phyloP scores from a whole-genome alignment of 2,113 vertebrate species.

The Eurypyga helias region DNA sequence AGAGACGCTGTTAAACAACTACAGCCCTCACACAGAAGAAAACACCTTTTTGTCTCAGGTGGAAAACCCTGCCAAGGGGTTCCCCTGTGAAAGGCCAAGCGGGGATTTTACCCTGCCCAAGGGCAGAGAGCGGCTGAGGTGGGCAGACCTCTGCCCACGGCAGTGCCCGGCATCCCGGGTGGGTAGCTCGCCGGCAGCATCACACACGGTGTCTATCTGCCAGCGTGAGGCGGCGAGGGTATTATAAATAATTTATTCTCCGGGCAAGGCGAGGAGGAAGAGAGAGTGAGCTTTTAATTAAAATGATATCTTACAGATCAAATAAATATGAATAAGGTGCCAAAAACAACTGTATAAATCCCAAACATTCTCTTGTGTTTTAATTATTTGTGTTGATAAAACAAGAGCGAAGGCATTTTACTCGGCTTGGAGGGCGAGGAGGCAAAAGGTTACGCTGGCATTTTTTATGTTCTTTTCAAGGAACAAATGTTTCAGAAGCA shows the following conservation, averaged over 20 bases:
- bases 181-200: neutral
- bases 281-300: slow-evolving; percentile 52
- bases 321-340: slow-evolving; percentile 66
- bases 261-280: neutral
- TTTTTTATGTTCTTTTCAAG: slow-evolving; percentile 41
- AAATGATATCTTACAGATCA: slow-evolving; percentile 59
- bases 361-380: slow-evolving; percentile 60
- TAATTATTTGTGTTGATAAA: slow-evolving; percentile 64
- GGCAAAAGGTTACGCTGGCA: slow-evolving; percentile 28
- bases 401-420: slow-evolving; percentile 9
- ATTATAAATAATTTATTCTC: slow-evolving; percentile 42
- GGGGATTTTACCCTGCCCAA: accelerated
- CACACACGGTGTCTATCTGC: accelerated
- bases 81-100: neutral
- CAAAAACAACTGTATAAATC: slow-evolving; percentile 48
- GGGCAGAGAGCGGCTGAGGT: neutral
- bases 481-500: slow-evolving; percentile 46
- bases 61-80: accelerated
- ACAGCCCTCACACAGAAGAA: neutral
- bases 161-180: neutral
- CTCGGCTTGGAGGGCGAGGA: neutral
- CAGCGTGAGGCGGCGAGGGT: neutral
- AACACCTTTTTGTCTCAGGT: neutral
- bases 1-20: neutral
- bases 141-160: neutral